Percentiles rank a stretch among this genome's conserved stretches.
Conservation (phyloP, 2,888 invertebrate genomes). For the Epistrophe grossulariae region DNA sequence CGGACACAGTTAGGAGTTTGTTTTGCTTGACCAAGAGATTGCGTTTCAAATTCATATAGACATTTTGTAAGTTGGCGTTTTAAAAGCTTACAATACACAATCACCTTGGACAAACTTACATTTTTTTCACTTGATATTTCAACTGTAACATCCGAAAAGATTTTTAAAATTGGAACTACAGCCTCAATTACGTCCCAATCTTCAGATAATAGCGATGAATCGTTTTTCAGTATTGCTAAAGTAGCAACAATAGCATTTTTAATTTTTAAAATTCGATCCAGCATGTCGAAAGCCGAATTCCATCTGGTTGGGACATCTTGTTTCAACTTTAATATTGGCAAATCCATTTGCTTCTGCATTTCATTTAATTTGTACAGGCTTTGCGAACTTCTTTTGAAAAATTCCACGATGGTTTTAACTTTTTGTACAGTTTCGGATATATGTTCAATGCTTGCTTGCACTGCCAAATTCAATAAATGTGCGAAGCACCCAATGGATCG, state of each 20-base stretch:
- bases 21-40: neutral
- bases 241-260: neutral
- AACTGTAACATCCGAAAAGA: neutral
- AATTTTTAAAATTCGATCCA: slow-evolving; percentile 2
- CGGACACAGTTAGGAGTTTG: neutral
- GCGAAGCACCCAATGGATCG: no score
- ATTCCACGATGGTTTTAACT: neutral
- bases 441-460: neutral
- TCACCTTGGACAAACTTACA: neutral
- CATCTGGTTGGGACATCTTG: slow-evolving; percentile 10
- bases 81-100: neutral
- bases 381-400: neutral
- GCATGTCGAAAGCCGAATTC: neutral
- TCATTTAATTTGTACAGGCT: neutral
- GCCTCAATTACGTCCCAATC: neutral
- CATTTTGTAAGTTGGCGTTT: neutral
- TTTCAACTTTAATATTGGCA: neutral
- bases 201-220: neutral
- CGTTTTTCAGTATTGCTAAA: neutral
- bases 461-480: no score
- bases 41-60: neutral
- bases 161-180: neutral
- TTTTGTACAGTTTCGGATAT: neutral
- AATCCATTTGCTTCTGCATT: slow-evolving; percentile 6
- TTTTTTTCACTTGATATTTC: no score